Percentiles rank a stretch among this genome's conserved stretches.
Conservation (phyloP, 2,113 vertebrate genomes). For the Desmodus rotundus region DNA sequence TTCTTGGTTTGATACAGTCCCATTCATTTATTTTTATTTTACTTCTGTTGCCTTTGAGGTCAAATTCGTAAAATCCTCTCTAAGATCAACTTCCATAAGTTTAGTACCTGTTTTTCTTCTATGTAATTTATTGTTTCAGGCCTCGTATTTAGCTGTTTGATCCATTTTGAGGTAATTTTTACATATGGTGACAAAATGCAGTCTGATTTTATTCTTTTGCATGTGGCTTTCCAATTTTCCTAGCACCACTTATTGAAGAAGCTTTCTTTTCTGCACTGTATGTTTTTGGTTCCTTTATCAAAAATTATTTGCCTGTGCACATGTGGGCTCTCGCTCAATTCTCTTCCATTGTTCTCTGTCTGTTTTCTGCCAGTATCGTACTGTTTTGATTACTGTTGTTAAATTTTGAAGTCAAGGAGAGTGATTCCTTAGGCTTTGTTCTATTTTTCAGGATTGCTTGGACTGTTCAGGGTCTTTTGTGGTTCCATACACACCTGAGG, state of each 20-base stretch:
- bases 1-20: not conserved
- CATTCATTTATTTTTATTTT: no score
- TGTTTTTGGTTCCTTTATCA: not conserved
- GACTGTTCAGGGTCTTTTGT: not conserved
- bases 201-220: not conserved
- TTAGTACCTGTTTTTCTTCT: no score
- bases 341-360: not conserved
- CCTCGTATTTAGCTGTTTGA: not conserved
- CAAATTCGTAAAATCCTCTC: no score
- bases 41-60: no score
- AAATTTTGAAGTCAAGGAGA: not conserved
- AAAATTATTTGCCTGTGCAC: not conserved
- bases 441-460: not conserved
- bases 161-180: not conserved
- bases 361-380: not conserved
- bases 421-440: not conserved
- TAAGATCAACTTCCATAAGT: no score
- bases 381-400: not conserved
- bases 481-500: not conserved
- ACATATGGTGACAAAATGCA: not conserved
- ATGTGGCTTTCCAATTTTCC: not conserved
- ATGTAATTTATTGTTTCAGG: not conserved
- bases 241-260: not conserved
- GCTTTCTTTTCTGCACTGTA: not conserved
- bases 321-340: not conserved